Conservation (phyloP, 2,888 invertebrate genomes). For the Cephus rjabovi region DNA sequence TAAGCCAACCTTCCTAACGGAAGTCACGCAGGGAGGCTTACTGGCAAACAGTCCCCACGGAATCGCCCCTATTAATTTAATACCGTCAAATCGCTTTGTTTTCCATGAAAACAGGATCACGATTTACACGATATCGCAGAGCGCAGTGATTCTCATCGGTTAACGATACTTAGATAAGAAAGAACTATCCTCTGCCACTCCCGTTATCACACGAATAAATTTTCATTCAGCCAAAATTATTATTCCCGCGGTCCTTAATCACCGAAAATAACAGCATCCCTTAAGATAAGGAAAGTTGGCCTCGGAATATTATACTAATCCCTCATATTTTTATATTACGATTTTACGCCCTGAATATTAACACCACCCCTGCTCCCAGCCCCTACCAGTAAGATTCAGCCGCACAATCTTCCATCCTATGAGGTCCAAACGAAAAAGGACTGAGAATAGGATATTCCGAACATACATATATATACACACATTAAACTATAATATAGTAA, state of each 20-base stretch:
- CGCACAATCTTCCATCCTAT: not conserved
- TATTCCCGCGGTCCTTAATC: not conserved
- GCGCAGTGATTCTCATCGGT: not conserved
- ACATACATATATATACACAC: not conserved
- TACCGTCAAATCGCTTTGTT: slow-evolving; percentile 42
- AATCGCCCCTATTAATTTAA: slow-evolving; percentile 49
- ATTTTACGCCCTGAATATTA: not conserved
- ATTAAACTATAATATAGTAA: not conserved
- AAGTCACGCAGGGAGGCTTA: slow-evolving; percentile 61
- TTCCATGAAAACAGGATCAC: slow-evolving; percentile 31
- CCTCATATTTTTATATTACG: not conserved
- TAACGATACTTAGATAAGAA: not conserved
- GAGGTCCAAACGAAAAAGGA: not conserved
- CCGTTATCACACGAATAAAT: not conserved
- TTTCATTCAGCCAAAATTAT: not conserved
- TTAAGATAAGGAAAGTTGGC: not conserved
- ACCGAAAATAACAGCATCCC: not conserved
- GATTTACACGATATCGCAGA: slow-evolving; percentile 8
- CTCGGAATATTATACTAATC: not conserved
- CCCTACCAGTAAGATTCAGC: not conserved
- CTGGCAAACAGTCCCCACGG: slow-evolving; percentile 42
- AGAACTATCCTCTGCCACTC: not conserved
- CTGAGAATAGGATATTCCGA: not conserved
- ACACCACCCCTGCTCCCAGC: not conserved
- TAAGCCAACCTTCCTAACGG: slow-evolving; percentile 53